Conservation (phyloP, 2,888 invertebrate species). For the Leptura quadrifasciata region DNA sequence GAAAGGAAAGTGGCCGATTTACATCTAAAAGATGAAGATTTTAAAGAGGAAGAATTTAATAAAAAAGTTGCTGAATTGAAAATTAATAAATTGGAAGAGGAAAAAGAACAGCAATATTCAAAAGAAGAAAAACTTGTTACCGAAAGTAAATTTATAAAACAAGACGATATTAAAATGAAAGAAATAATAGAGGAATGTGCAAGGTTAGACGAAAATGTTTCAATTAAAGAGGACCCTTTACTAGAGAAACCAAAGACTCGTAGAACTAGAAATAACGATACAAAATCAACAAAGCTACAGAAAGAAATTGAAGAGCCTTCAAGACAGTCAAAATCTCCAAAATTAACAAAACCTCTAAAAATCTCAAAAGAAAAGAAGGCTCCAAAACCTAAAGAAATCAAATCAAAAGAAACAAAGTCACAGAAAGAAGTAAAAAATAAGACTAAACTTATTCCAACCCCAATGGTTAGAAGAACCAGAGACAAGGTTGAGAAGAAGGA, state of each 20-base stretch:
- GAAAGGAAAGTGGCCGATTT: conserved; percentile 49
- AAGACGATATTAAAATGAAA: not conserved
- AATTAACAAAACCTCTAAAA: conserved; percentile 34
- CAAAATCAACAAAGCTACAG: conserved; percentile 18
- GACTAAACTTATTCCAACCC: not conserved
- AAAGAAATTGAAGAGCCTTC: conserved; percentile 21
- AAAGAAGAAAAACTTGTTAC: not conserved
- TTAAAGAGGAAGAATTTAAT: conserved; percentile 35
- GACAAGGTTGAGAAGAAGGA: conserved; percentile 40
- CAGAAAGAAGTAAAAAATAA: conserved; percentile 26
- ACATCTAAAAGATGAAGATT: conserved; percentile 38
- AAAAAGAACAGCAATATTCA: not conserved
- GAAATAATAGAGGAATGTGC: not conserved
- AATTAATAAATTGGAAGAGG: not conserved
- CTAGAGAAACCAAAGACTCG: conserved; percentile 33
- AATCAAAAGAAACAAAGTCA: conserved; percentile 40
- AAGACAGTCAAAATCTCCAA: conserved; percentile 6
- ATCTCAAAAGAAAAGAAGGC: conserved; percentile 24
- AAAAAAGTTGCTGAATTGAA: conserved; percentile 10
- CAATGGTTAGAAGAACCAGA: conserved; percentile 43
- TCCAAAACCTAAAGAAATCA: conserved; percentile 16
- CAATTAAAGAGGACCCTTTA: not conserved
- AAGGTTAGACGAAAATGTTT: not conserved
- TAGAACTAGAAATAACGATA: not conserved
- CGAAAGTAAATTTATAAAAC: not conserved